phyloP scores from a whole-genome alignment of 2,797 vertebrate genomes.

The Amblyraja radiata region DNA sequence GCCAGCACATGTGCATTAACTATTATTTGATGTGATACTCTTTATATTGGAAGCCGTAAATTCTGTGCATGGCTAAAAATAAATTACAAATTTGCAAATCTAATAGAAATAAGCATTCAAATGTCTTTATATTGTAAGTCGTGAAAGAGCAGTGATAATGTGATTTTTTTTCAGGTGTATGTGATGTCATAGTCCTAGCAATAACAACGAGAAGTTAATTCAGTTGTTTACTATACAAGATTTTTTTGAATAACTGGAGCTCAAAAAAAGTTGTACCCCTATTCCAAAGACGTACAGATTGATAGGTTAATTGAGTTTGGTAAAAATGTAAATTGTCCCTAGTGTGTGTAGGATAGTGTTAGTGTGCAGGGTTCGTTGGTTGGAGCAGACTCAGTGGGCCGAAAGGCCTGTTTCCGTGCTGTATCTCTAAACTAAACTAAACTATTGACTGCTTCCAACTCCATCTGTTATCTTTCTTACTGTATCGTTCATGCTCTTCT shows the following conservation, averaged over 20 bases:
- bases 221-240: neutral
- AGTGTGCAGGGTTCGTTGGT: too few species aligned
- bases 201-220: neutral
- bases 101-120: neutral
- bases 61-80: neutral
- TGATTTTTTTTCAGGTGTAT: neutral
- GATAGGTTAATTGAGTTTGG: too few species aligned
- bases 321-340: too few species aligned
- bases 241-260: neutral
- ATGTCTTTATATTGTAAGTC: neutral
- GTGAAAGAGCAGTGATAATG: neutral
- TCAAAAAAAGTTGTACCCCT: neutral
- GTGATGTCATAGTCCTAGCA: neutral
- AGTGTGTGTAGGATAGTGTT: too few species aligned
- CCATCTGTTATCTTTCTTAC: neutral
- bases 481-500: neutral
- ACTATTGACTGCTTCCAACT: neutral
- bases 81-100: neutral
- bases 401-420: too few species aligned
- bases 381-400: too few species aligned
- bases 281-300: too few species aligned
- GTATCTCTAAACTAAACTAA: too few species aligned
- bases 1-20: neutral
- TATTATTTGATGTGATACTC: neutral
- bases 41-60: neutral